Evolutionary conservation across 2,888 invertebrate genomes (phyloP).

Genomic region (Drosophila longiperda): DNA sequence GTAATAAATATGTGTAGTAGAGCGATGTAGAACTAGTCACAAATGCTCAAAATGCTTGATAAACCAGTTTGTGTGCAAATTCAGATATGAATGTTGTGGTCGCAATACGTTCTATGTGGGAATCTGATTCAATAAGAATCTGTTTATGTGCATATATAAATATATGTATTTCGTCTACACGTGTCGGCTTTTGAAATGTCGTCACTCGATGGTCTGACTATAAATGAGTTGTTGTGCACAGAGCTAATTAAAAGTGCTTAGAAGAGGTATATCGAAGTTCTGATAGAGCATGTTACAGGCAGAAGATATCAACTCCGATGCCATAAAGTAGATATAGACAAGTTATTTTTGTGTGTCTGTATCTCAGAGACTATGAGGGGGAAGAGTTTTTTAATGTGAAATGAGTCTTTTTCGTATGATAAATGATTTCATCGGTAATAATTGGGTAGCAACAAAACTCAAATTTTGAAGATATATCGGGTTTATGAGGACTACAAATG

Average conservation of each 20-base stretch:
- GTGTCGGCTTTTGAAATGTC: constrained; percentile 30
- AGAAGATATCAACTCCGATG: neutral
- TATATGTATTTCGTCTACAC: constrained; percentile 32
- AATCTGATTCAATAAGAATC: neutral
- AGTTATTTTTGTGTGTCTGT: neutral
- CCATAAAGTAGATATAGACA: neutral
- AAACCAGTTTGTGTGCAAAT: constrained; percentile 49
- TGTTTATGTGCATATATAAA: neutral
- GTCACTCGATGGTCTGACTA: constrained; percentile 25
- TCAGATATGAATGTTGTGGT: constrained; percentile 18
- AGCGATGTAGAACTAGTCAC: constrained; percentile 38
- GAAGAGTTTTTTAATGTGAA: neutral
- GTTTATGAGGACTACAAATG: too few relatives aligned
- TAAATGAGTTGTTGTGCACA: constrained; percentile 14
- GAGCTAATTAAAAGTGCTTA: neutral
- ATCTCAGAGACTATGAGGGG: neutral
- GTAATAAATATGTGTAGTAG: constrained; percentile 12
- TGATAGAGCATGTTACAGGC: neutral
- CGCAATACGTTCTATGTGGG: neutral
- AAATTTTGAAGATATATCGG: neutral
- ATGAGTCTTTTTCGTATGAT: neutral
- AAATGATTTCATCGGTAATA: neutral
- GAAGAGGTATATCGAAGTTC: neutral
- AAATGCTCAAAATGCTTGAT: constrained; percentile 24
- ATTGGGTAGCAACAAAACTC: neutral